Evolutionary conservation across 1,140 invertebrate genomes (phyloP).

Genomic region (Neelides sp.): DNA sequence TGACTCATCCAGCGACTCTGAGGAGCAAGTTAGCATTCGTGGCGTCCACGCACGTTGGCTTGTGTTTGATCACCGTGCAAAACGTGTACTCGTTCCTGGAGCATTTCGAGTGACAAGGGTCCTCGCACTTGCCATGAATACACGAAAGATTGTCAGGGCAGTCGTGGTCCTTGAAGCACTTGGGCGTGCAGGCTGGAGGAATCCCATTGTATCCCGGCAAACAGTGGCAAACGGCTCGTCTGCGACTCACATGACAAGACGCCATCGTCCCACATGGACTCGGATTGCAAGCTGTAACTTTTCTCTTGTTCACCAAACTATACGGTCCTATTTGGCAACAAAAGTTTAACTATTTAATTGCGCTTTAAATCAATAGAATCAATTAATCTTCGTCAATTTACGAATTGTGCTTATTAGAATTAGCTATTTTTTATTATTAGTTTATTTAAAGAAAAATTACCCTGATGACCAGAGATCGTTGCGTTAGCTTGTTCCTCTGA

Average conservation of each 20-base stretch:
- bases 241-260: constrained; percentile 27
- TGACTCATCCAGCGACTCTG: constrained; percentile 3
- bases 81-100: constrained; percentile 31
- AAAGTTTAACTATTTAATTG: not conserved
- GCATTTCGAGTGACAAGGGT: constrained; percentile 30
- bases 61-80: constrained; percentile 30
- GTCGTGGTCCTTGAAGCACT: constrained; percentile 30
- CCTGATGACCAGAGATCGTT: constrained; percentile 20
- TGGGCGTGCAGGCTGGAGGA: constrained; percentile 30
- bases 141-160: constrained; percentile 28
- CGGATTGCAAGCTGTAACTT: constrained; percentile 19
- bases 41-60: constrained; percentile 30
- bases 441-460: constrained; percentile 4
- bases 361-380: not conserved
- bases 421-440: no score
- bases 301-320: constrained; percentile 26
- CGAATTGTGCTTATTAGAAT: no score
- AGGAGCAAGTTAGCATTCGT: constrained; percentile 29
- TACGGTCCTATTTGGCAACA: constrained; percentile 26
- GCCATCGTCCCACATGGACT: constrained; percentile 30
- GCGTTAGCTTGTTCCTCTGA: constrained; percentile 23
- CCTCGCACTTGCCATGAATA: constrained; percentile 26
- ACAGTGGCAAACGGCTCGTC: constrained; percentile 29
- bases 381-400: no score
- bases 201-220: constrained; percentile 29